Evolutionary conservation across 1,140 invertebrate species (phyloP), one percentile per base, ranked within the genome.

Genomic region (Paramacrobiotus metropolitanus): DNA sequence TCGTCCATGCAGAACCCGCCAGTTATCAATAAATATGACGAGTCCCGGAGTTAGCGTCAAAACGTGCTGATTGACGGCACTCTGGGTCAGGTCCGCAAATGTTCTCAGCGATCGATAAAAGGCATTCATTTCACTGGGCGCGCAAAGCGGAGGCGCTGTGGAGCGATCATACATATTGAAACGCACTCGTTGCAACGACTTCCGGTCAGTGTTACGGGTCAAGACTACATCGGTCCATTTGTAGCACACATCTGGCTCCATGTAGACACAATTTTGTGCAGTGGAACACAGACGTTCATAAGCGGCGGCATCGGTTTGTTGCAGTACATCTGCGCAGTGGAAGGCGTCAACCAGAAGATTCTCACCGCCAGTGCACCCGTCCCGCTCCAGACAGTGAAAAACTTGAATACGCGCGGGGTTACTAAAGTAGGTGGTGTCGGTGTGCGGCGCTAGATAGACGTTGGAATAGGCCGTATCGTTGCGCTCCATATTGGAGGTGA

Each of bases 21-120:
- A 85, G 70, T 86, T 86, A 66, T 86, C 83, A 60, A 85, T 78
- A 45, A 82, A 77, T 34, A 85, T 70, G 1, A 85, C 77, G 31
- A 72, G 78, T 64, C 82, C 82, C 31, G 82, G 81, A 24, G 67
- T 67, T 15, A 85, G 68, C 69, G 79, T 79, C 20, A 84, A 70
- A 65, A 73, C 73, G 73, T 78, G 77, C 64, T 79, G 75, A 45
- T 77, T 75, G 1, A 70, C 66, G 1, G 73, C 66, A 45, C 76
- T 68, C 29, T 76, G 69, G 44, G 81, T 76, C 64, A 79, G 75
- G 29, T 71, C 68, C 1, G 78, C 70, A n/a, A 84, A 75, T 61
- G 72, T 68, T 44, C 75, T 72, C 18, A 83, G 72, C 34, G 78
- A 77, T 21, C 73, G 69, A 67, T 85, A 85, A 69, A 82, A 83